phyloP scores from a whole-genome alignment of 1,140 invertebrate genomes.

The Asbolus verrucosus region DNA sequence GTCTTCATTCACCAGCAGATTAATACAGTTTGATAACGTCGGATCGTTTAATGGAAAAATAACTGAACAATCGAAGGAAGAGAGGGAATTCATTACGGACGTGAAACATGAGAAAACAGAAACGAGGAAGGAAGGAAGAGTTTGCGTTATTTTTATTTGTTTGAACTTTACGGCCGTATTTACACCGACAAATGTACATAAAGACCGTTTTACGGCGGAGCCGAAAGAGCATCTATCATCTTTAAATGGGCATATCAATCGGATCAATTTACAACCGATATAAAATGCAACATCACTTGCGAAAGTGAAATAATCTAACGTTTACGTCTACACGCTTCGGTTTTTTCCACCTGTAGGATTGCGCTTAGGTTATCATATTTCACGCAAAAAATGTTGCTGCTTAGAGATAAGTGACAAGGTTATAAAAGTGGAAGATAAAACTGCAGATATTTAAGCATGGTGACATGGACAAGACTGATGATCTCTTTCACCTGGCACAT shows the following conservation, averaged over 20 bases:
- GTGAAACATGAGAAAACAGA: too few relatives aligned
- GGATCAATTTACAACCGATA: slow-evolving; percentile 28
- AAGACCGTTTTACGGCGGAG: slow-evolving; percentile 26
- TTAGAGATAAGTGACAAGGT: too few relatives aligned
- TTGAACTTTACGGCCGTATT: slow-evolving; percentile 30
- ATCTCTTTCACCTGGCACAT: too few relatives aligned
- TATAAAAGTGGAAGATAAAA: too few relatives aligned
- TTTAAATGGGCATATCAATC: slow-evolving; percentile 38
- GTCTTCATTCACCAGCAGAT: slow-evolving; percentile 34
- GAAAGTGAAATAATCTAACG: slow-evolving; percentile 28
- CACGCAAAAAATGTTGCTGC: too few relatives aligned
- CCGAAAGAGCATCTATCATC: slow-evolving; percentile 34
- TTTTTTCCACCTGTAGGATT: too few relatives aligned
- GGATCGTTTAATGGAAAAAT: slow-evolving; percentile 33
- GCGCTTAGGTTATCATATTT: too few relatives aligned
- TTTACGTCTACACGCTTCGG: not conserved
- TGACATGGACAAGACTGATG: too few relatives aligned
- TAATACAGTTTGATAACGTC: slow-evolving; percentile 37
- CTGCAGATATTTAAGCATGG: too few relatives aligned
- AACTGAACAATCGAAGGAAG: not conserved
- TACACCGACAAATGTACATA: slow-evolving; percentile 33
- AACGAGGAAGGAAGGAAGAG: slow-evolving; percentile 1
- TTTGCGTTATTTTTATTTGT: slow-evolving; percentile 25
- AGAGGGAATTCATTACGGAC: not conserved
- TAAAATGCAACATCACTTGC: slow-evolving; percentile 26